Conservation (phyloP, 2,797 vertebrate species). For the Chromis chromis region DNA sequence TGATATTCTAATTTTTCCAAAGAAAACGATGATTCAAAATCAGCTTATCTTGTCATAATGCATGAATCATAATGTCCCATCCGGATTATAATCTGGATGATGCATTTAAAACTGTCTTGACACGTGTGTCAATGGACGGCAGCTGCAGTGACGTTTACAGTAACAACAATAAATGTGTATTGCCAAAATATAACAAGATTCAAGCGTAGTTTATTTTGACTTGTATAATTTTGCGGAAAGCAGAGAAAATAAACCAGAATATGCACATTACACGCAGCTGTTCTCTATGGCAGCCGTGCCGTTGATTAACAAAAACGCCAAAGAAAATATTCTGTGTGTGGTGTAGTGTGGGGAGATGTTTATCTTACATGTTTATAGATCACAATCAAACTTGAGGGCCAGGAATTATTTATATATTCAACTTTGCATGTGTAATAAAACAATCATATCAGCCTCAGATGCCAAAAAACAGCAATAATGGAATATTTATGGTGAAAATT, state of each 20-base stretch:
- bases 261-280: slow-evolving; percentile 21
- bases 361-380: slow-evolving; percentile 46
- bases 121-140: background rate
- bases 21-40: slow-evolving; percentile 8
- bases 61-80: too few species aligned
- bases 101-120: background rate
- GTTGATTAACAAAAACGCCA: slow-evolving; percentile 32
- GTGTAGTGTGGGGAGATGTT: slow-evolving; percentile 31
- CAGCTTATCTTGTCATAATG: background rate
- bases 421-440: slow-evolving; percentile 47
- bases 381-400: slow-evolving; percentile 28
- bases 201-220: slow-evolving; percentile 18
- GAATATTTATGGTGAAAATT: slow-evolving; percentile 12
- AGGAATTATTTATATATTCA: slow-evolving; percentile 35
- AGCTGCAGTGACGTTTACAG: background rate
- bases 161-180: slow-evolving; percentile 1
- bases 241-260: slow-evolving; percentile 29
- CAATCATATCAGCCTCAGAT: slow-evolving; percentile 14
- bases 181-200: slow-evolving; percentile 1
- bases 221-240: slow-evolving; percentile 13
- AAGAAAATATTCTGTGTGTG: slow-evolving; percentile 15
- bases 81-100: background rate
- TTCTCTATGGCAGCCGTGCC: slow-evolving; percentile 34
- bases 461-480: slow-evolving; percentile 14
- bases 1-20: slow-evolving; percentile 17